These are phyloP conservation scores for Tuberolachnus salignus DNA, from an alignment of 2,888 invertebrate genomes.

Conservation along the genomic window DNA sequence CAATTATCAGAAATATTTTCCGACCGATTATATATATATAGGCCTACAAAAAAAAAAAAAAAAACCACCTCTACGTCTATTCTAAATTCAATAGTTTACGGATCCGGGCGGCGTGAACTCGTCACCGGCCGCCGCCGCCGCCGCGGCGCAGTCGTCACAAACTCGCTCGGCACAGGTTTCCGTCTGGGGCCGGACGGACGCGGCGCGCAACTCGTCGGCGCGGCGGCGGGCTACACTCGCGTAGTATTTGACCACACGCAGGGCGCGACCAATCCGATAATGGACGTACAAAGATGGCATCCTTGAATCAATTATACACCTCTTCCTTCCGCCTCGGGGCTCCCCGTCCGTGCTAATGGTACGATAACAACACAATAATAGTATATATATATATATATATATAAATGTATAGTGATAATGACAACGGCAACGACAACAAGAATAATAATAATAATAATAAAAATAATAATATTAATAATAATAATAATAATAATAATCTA, in stretches of 20 bases:
- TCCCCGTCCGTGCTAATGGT: constrained; percentile 10
- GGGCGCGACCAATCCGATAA: constrained; percentile 58
- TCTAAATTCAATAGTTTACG: too few relatives aligned
- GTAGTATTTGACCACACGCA: constrained; percentile 57
- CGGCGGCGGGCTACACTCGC: constrained; percentile 34
- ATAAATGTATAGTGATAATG: constrained; percentile 9
- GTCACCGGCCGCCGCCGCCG: neutral
- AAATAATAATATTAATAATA: neutral
- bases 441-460: neutral
- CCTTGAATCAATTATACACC: constrained; percentile 56
- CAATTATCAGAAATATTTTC: too few relatives aligned
- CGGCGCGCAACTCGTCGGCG: neutral
- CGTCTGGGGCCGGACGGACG: neutral
- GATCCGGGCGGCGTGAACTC: neutral
- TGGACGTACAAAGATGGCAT: constrained; percentile 58
- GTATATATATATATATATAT: too few relatives aligned
- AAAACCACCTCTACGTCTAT: too few relatives aligned
- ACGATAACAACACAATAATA: constrained; percentile 2
- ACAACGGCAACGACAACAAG: too few relatives aligned
- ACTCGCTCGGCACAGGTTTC: too few relatives aligned
- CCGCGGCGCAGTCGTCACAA: too few relatives aligned
- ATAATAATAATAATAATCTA: constrained; percentile 3
- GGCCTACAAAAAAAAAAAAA: too few relatives aligned
- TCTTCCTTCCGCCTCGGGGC: constrained; percentile 54
- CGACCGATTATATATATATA: too few relatives aligned